A percentile compares a stretch with the other conserved stretches of the same genome.
Evolutionary conservation across 2,113 vertebrate genomes (phyloP).

Genomic region (Tinamus guttatus): DNA sequence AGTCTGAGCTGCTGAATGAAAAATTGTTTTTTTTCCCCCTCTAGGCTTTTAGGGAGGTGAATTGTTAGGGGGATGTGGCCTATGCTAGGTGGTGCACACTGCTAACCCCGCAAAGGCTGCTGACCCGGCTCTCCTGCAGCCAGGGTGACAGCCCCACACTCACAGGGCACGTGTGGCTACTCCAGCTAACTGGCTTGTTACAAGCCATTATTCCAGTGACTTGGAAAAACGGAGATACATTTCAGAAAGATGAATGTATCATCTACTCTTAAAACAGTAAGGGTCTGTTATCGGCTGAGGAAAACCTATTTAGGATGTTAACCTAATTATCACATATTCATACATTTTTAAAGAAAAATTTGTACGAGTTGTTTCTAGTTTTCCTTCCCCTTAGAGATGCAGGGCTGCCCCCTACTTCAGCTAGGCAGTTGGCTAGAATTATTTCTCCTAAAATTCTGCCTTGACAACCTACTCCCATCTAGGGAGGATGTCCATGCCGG

Average conservation of each 20-base stretch:
- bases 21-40: neutral
- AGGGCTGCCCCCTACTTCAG: neutral
- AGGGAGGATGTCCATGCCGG: neutral
- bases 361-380: neutral
- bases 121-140: no score
- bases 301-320: neutral
- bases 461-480: neutral
- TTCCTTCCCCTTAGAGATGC: neutral
- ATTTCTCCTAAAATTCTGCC: neutral
- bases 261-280: neutral
- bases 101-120: no score
- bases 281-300: neutral
- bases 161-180: neutral
- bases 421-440: neutral
- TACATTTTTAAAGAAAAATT: neutral
- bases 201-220: neutral
- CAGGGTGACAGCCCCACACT: neutral
- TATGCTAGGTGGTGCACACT: neutral
- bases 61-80: neutral
- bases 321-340: neutral
- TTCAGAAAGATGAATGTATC: neutral
- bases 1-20: neutral
- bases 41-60: neutral
- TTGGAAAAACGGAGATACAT: neutral
- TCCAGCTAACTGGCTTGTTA: rapidly evolving